A percentile compares a stretch with the other conserved stretches of the same genome.
These are phyloP conservation scores for Engystomops pustulosus DNA, from an alignment of 2,113 vertebrate genomes.

Conservation along the genomic window DNA sequence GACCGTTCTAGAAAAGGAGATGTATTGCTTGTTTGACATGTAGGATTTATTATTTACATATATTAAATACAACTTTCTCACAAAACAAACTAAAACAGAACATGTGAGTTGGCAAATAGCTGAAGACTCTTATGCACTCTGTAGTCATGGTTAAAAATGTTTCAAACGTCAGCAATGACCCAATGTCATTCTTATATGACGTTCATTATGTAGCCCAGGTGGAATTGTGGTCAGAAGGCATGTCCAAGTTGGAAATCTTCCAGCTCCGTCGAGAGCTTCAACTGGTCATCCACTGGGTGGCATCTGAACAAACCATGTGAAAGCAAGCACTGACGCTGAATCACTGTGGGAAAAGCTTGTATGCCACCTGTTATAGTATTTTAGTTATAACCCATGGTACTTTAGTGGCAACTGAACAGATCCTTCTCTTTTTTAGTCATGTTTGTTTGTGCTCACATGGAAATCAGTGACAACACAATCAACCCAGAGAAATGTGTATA, in stretches of 20 bases:
- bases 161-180: constrained; percentile 39
- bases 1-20: background rate
- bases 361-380: constrained; percentile 16
- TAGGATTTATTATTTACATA: background rate
- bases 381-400: background rate
- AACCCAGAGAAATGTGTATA: background rate
- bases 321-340: background rate
- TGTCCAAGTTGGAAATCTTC: constrained; percentile 34
- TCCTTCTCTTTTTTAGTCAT: background rate
- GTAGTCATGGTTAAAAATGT: constrained; percentile 33
- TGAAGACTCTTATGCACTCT: constrained; percentile 13
- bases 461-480: background rate
- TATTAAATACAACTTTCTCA: constrained; percentile 23
- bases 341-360: constrained; percentile 26
- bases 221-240: constrained; percentile 45
- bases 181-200: constrained; percentile 47
- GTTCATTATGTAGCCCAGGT: constrained; percentile 18
- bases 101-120: constrained; percentile 11
- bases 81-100: constrained; percentile 6
- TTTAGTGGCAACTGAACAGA: constrained; percentile 6
- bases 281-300: constrained; percentile 28
- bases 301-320: constrained; percentile 27
- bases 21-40: background rate
- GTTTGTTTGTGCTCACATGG: background rate
- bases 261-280: background rate